phyloP scores from a whole-genome alignment of 2,797 vertebrate species.

The Balearica regulorum region DNA sequence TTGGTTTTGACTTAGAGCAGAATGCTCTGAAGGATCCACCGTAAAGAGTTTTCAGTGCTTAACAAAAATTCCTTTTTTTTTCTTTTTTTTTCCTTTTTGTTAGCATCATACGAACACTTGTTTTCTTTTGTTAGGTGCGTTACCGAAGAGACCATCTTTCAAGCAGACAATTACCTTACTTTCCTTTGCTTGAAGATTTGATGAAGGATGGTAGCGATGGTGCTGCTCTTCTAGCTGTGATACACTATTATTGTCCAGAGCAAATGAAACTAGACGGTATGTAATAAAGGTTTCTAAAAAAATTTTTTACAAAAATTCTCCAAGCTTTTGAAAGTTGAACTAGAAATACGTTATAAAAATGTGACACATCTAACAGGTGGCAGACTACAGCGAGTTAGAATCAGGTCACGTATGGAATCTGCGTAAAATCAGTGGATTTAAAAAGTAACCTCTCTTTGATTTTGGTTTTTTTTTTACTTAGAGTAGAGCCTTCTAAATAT shows the following conservation, averaged over 20 bases:
- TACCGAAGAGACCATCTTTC: constrained; percentile 93
- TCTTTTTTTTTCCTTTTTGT: neutral
- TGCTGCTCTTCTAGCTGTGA: constrained; percentile 85
- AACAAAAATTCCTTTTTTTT: neutral
- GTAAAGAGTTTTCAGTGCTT: neutral
- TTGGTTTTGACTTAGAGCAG: neutral
- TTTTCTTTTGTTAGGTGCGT: constrained; percentile 79
- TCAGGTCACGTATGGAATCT: neutral
- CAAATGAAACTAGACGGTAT: constrained; percentile 91
- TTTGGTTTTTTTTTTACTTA: neutral
- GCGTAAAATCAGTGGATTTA: neutral
- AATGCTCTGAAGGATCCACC: constrained; percentile 2
- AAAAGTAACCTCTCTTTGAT: neutral
- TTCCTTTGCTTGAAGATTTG: constrained; percentile 89
- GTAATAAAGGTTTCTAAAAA: neutral
- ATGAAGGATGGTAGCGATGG: constrained; percentile 89
- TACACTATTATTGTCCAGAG: constrained; percentile 96
- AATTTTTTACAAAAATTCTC: neutral
- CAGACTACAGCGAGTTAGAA: neutral
- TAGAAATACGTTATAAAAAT: neutral
- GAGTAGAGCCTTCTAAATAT: too few species aligned
- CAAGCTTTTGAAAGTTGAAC: neutral
- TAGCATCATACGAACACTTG: neutral
- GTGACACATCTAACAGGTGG: neutral
- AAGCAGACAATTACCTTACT: constrained; percentile 83